Percentiles rank a stretch among this genome's conserved stretches.
Evolutionary conservation across 2,797 vertebrate genomes (phyloP).

Genomic region (Craterocephalus amniculus): DNA sequence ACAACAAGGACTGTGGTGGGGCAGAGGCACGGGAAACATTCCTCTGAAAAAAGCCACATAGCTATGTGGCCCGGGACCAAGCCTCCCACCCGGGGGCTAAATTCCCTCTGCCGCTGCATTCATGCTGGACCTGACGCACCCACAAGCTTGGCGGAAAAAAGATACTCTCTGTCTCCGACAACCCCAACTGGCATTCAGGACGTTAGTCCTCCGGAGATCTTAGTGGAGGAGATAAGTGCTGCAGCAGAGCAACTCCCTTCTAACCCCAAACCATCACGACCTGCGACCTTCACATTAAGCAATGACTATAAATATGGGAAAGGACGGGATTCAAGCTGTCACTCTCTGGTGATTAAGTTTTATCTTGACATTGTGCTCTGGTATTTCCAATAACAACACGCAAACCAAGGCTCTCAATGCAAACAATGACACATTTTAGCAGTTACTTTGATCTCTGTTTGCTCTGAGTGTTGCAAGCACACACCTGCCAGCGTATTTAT

Average conservation of each 20-base stretch:
- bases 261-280: conserved; percentile 35
- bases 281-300: conserved; percentile 35
- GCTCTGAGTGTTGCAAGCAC: conserved; percentile 1
- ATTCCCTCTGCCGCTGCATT: conserved; percentile 75
- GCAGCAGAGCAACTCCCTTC: conserved; percentile 36
- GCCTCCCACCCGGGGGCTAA: conserved; percentile 75
- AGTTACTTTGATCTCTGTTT: conserved; percentile 6
- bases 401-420: neutral
- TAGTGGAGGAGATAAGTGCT: conserved; percentile 63
- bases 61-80: conserved; percentile 87
- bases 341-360: neutral
- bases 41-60: conserved; percentile 80
- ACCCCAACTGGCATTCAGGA: conserved; percentile 79
- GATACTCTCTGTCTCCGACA: conserved; percentile 84
- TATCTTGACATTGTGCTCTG: neutral
- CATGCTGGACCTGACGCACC: conserved; percentile 80
- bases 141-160: conserved; percentile 76
- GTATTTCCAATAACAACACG: neutral
- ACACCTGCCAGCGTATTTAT: conserved; percentile 17
- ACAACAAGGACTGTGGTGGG: conserved; percentile 88
- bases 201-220: conserved; percentile 65
- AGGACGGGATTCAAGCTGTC: neutral
- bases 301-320: conserved; percentile 3
- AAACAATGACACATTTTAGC: neutral
- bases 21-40: conserved; percentile 89